Percentiles rank a stretch among this genome's conserved stretches.
These are phyloP conservation scores for Ooceraea biroi DNA, from an alignment of 1,140 invertebrate species.

Conservation along the genomic window DNA sequence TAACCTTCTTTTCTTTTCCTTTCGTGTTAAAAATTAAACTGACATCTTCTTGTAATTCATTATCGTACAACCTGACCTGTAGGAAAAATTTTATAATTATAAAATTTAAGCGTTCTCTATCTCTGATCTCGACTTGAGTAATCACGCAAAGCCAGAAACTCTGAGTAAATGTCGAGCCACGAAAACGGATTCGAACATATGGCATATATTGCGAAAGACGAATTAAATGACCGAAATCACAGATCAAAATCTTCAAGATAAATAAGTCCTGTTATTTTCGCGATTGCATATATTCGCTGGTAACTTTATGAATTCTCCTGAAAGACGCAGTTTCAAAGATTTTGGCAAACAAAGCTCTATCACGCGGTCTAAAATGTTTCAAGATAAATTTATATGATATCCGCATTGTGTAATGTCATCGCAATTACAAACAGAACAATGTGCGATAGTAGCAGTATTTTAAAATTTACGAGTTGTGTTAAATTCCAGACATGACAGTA, in stretches of 20 bases:
- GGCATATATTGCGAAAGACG: not conserved
- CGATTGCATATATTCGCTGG: not conserved
- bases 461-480: not conserved
- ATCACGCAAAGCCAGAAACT: not conserved
- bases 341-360: not conserved
- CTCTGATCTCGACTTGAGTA: not conserved
- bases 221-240: constrained; percentile 17
- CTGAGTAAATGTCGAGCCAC: not conserved
- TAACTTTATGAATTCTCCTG: constrained; percentile 28
- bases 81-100: not conserved
- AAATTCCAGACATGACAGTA: not conserved
- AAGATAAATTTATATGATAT: not conserved
- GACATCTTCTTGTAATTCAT: not conserved
- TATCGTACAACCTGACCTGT: not conserved
- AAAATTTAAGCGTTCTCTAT: not conserved
- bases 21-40: constrained; percentile 9
- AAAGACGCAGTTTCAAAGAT: not conserved
- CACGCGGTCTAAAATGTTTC: not conserved
- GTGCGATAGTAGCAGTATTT: not conserved
- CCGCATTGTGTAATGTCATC: not conserved
- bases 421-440: not conserved
- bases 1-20: not conserved
- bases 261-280: constrained; percentile 18
- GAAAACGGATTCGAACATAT: not conserved
- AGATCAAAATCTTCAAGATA: not conserved